Conservation (phyloP, 2,888 invertebrate genomes). For the Cactoblastis cactorum region DNA sequence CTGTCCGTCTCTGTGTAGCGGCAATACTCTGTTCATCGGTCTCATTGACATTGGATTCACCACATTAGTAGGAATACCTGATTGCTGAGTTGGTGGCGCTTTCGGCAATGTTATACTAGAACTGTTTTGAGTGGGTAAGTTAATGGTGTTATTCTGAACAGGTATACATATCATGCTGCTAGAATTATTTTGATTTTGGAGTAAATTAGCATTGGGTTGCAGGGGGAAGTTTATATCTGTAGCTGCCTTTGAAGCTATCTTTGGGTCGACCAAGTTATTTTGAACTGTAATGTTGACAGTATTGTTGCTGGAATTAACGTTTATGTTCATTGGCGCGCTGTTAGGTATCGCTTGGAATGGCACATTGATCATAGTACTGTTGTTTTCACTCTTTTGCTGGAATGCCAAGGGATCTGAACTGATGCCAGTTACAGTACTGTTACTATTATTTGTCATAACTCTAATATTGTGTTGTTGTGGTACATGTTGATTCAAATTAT, state of each 20-base stretch:
- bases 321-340: conserved; percentile 74
- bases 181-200: conserved; percentile 56
- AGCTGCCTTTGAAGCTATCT: conserved; percentile 66
- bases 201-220: conserved; percentile 52
- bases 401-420: conserved; percentile 56
- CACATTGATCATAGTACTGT: conserved; percentile 70
- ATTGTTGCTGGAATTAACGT: conserved; percentile 73
- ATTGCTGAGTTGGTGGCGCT: conserved; percentile 79
- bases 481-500: conserved; percentile 61
- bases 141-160: conserved; percentile 67
- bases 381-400: conserved; percentile 65
- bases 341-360: conserved; percentile 75
- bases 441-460: conserved; percentile 64
- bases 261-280: conserved; percentile 72
- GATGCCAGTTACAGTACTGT: conserved; percentile 51
- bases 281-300: conserved; percentile 73
- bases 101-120: conserved; percentile 81
- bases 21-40: conserved; percentile 88
- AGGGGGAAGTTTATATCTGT: conserved; percentile 66
- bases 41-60: conserved; percentile 84
- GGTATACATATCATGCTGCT: conserved; percentile 70
- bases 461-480: conserved; percentile 71
- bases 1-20: conserved; percentile 85
- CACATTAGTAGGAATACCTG: conserved; percentile 84
- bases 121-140: conserved; percentile 69